Base-by-base conservation (phyloP, 2,113 vertebrate species). In the Odontesthes bonariensis region DNA sequence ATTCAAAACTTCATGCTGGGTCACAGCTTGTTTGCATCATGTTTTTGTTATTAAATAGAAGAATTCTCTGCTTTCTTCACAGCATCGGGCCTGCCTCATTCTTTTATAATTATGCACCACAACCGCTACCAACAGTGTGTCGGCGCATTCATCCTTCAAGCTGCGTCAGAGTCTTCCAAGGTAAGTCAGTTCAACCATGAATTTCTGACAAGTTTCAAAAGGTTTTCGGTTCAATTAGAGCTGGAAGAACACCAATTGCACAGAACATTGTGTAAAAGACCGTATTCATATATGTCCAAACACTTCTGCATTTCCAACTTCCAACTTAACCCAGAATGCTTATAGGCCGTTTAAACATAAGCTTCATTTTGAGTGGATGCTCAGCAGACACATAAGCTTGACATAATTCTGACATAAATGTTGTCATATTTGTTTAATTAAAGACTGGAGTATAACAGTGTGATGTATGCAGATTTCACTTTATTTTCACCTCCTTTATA, bases 81-180 rank as follows among this genome's bases (percentile, higher is more conserved):
- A 98, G 97, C 92, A 4, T 95, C 94, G n/a, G 95, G 95, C 4
- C 84, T 96, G 56, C 92, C 79, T 85, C 94, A 96, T 69, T 93
- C 96, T 66, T 98, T 98, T 86, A 92, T 98, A 72, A 83, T 97
- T 85, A 96, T 96, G 92, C 96, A 97, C 75, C 94, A 96, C 92
- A 98, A 96, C 85, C 94, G 96, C 14, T 97, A 97, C 67, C 92
- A 69, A 73, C 96, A 98, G 76, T 96, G 95, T 75, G 94, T 95
- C 57, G 96, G 95, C 12, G 93, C 94, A 3, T 98, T 97, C 89
- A 90, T 96, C 84, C 88, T 97, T 63, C 96, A 98, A 90, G 96
- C 97, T 73, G 94, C 90, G 3, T 95, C 90, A 2, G 97, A 98
- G 81, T 47, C 91, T 3, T 84, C 76, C 71, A 97, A 98, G 94